Base-by-base conservation (phyloP, 1,140 invertebrate species). In the Vanessa tameamea region DNA sequence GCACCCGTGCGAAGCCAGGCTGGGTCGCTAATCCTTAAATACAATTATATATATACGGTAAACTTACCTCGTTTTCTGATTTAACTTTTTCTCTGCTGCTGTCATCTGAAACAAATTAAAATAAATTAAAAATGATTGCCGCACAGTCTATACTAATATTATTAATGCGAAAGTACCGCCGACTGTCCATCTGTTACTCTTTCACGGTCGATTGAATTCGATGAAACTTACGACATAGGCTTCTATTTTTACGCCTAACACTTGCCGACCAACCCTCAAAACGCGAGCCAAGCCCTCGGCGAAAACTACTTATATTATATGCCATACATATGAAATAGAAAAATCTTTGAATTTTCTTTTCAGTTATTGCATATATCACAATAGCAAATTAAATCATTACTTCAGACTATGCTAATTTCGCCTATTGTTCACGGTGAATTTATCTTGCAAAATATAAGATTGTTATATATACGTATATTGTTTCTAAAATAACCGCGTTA, bases 1-100 rank as follows among this genome's bases (percentile, higher is more conserved):
- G 1, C 26, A 31, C 26, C 6, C 26, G 26, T 31, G 3, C 26
- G 26, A 3, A 31, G 26, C 26, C 26, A 31, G 3, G 20, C 1
- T 20, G 1, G 26, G 2, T 31, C 26, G 3, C 26, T 31, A 31
- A 6, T n/a, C 48, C 13, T 50, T 50, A 50, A 50, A 50, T 15
- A 50, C n/a, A 50, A 20, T n/a, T n/a, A 53, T 3, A n/a, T 7
- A 55, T 15, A 15, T 13, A 9, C 2, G 3, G 1, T 7, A 59
- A 16, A 70, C 83, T 78, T 82, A 91, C 89, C 87, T 90, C 85
- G 78, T 88, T 83, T 81, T 91, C 89, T 47, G 88, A 86, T 66
- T 85, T 83, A 43, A 91, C 85, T 76, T 86, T 84, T 73, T 88
- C 82, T 79, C 89, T 86, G 68, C 84, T 88, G 82, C 88, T 91